These are phyloP conservation scores for Tolypeutes matacus DNA, from an alignment of 2,797 vertebrate genomes.

Conservation along the genomic window DNA sequence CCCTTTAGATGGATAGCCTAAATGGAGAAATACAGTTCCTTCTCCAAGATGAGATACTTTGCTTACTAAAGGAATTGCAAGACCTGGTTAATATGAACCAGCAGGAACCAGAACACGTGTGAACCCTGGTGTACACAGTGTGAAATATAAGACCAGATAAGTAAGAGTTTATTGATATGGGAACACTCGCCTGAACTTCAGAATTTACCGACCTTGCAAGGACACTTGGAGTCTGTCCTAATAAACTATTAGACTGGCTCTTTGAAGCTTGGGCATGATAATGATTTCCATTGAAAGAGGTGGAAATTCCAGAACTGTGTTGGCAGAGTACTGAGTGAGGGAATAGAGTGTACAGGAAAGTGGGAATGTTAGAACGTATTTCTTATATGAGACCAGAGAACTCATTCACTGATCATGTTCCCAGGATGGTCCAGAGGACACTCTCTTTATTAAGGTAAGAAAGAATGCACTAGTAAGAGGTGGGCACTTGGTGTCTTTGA, in stretches of 20 bases:
- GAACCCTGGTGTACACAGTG: too few relatives aligned
- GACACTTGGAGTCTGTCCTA: background rate
- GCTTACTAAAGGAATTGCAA: background rate
- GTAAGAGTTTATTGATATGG: background rate
- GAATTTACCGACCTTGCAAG: background rate
- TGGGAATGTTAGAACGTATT: background rate
- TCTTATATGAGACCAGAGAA: background rate
- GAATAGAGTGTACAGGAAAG: background rate
- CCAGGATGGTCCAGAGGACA: background rate
- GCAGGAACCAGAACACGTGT: background rate
- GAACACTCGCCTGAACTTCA: background rate
- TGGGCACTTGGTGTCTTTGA: background rate
- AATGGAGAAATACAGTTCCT: background rate
- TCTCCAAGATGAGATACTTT: background rate
- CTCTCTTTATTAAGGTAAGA: background rate
- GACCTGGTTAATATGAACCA: background rate
- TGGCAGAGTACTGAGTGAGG: background rate
- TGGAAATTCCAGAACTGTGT: background rate
- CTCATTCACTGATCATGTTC: background rate
- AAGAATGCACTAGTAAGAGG: background rate
- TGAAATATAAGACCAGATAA: background rate
- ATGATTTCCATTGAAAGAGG: background rate
- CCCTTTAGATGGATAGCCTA: background rate
- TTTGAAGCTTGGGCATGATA: background rate
- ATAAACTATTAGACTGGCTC: background rate